Percentiles rank a stretch among this genome's conserved stretches.
phyloP scores from a whole-genome alignment of 2,113 vertebrate genomes.

The Monopterus albus region DNA sequence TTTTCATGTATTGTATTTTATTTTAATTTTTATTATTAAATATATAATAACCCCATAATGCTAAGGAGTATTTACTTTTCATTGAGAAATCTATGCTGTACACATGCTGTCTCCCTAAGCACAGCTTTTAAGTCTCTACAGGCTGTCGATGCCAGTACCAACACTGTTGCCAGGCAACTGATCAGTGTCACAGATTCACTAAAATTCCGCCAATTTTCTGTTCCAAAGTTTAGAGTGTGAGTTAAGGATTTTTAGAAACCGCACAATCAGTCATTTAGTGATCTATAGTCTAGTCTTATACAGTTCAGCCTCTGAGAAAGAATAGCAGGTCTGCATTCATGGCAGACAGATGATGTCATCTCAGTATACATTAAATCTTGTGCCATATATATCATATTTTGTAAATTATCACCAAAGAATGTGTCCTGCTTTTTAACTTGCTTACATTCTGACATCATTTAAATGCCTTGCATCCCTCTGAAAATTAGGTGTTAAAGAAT shows the following conservation, averaged over 20 bases:
- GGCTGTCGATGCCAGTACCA: constrained; percentile 49
- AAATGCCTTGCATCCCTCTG: neutral
- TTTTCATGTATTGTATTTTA: neutral
- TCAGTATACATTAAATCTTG: neutral
- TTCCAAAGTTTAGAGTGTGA: constrained; percentile 27
- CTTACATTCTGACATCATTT: too few relatives aligned
- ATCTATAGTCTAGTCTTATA: neutral
- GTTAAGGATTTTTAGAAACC: neutral
- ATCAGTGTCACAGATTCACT: constrained; percentile 20
- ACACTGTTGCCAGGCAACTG: constrained; percentile 73
- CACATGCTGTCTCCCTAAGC: neutral
- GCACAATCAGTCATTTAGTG: neutral
- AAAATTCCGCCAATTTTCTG: constrained; percentile 27
- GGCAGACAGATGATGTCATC: neutral
- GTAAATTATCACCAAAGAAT: neutral
- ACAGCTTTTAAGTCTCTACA: constrained; percentile 6
- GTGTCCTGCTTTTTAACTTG: neutral
- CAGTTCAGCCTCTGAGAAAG: neutral
- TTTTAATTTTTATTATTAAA: neutral
- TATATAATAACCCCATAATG: neutral
- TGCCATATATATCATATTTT: neutral
- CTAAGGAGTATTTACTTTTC: neutral
- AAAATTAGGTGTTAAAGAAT: neutral
- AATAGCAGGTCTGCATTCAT: neutral
- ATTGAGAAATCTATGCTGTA: constrained; percentile 8